A percentile compares a stretch with the other conserved stretches of the same genome.
phyloP scores from a whole-genome alignment of 2,797 vertebrate genomes.

The Knipowitschia caucasica region DNA sequence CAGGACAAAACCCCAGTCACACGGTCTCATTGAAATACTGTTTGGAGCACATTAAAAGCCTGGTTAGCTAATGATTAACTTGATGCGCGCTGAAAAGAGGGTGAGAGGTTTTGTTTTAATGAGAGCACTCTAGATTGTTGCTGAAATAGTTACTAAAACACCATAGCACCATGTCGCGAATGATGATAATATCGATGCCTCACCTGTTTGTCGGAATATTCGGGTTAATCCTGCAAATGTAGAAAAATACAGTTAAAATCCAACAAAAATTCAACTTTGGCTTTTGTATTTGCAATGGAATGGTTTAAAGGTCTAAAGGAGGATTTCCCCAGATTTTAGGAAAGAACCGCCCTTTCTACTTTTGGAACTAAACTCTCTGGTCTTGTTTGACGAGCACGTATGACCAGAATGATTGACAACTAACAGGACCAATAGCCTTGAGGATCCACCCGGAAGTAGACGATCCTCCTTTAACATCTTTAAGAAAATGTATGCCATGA shows the following conservation, averaged over 20 bases:
- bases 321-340: too few relatives aligned
- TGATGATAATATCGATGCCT: slow-evolving; percentile 20
- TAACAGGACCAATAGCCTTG: too few relatives aligned
- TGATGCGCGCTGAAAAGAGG: slow-evolving; percentile 48
- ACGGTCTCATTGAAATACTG: slow-evolving; percentile 70
- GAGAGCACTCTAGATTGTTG: slow-evolving; percentile 17
- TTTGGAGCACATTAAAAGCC: slow-evolving; percentile 62
- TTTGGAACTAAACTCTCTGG: too few relatives aligned
- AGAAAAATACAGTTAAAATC: neutral
- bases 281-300: too few relatives aligned
- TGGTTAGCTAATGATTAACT: slow-evolving; percentile 67
- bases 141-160: neutral
- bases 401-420: too few relatives aligned
- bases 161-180: neutral
- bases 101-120: slow-evolving; percentile 24
- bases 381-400: too few relatives aligned
- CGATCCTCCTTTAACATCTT: too few relatives aligned
- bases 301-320: too few relatives aligned
- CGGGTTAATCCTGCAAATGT: slow-evolving; percentile 56
- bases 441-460: too few relatives aligned
- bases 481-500: too few relatives aligned
- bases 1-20: slow-evolving; percentile 63
- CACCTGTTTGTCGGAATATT: slow-evolving; percentile 66
- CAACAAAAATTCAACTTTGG: neutral
- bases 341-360: too few relatives aligned